Conservation (phyloP, 1,140 invertebrate species). For the Homalodisca vitripennis region DNA sequence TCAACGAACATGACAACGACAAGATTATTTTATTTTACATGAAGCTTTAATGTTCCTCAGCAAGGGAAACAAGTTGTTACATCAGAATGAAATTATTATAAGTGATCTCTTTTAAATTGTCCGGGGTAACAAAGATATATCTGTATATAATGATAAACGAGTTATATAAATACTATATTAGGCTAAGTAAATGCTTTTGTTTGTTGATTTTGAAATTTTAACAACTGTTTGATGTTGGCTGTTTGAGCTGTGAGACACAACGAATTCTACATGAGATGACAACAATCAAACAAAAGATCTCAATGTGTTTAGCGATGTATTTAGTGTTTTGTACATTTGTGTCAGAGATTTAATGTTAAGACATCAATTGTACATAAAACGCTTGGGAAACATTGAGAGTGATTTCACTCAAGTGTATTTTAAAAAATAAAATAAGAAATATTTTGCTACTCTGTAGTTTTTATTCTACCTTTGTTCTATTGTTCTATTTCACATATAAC, state of each 20-base stretch:
- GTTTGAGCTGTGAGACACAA: constrained; percentile 1
- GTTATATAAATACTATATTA: constrained; percentile 16
- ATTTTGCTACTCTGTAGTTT: constrained; percentile 20
- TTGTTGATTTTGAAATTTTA: constrained; percentile 23
- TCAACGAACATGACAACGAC: constrained; percentile 24
- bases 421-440: constrained; percentile 19
- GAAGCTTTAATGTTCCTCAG: background rate
- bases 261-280: background rate
- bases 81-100: constrained; percentile 2
- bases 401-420: constrained; percentile 10
- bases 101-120: constrained; percentile 3
- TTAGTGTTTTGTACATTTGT: constrained; percentile 27
- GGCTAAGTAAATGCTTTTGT: constrained; percentile 17
- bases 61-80: background rate
- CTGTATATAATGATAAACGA: constrained; percentile 5
- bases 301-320: constrained; percentile 11
- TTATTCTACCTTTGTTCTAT: background rate
- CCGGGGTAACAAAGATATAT: constrained; percentile 1
- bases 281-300: constrained; percentile 29
- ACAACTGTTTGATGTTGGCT: constrained; percentile 7
- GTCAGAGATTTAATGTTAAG: constrained; percentile 16
- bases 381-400: constrained; percentile 24
- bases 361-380: constrained; percentile 17
- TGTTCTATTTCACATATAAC: too few relatives aligned
- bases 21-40: background rate